A percentile compares a stretch with the other conserved stretches of the same genome.
These are phyloP conservation scores for Petrocephalus zakoni DNA, from an alignment of 2,113 vertebrate genomes.

Conservation along the genomic window DNA sequence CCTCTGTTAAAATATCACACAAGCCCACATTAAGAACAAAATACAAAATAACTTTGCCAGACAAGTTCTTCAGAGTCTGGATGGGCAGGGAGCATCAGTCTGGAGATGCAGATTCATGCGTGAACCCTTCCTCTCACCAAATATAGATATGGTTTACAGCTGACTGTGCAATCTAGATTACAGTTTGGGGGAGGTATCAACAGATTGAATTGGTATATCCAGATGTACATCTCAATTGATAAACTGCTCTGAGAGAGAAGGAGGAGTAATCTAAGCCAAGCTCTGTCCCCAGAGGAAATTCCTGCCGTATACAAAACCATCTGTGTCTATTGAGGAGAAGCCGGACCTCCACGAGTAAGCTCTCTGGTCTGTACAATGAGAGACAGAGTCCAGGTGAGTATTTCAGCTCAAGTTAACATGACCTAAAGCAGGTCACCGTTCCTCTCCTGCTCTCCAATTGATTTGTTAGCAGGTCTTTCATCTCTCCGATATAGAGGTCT, in stretches of 20 bases:
- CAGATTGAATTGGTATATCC: not conserved
- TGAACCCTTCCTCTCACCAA: not conserved
- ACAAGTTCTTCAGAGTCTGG: not conserved
- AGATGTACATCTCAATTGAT: not conserved
- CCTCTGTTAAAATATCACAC: not conserved
- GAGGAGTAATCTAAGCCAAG: not conserved
- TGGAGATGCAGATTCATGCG: not conserved
- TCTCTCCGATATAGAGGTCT: too few species aligned
- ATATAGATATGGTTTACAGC: not conserved
- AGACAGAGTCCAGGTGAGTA: not conserved
- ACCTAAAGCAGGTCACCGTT: not conserved
- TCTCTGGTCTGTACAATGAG: not conserved
- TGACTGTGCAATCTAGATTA: not conserved
- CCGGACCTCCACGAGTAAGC: not conserved
- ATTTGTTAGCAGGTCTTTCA: too few species aligned
- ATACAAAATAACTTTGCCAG: not conserved
- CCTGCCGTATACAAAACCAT: not conserved
- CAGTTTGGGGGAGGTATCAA: not conserved
- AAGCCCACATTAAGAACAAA: not conserved
- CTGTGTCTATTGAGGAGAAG: not conserved
- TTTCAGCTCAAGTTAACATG: not conserved
- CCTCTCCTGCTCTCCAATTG: too few species aligned
- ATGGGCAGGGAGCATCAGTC: not conserved
- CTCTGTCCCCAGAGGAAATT: not conserved
- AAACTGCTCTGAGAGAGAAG: not conserved